Conservation (phyloP, 2,888 invertebrate genomes). For the Chalcosyrphus nemorum region DNA sequence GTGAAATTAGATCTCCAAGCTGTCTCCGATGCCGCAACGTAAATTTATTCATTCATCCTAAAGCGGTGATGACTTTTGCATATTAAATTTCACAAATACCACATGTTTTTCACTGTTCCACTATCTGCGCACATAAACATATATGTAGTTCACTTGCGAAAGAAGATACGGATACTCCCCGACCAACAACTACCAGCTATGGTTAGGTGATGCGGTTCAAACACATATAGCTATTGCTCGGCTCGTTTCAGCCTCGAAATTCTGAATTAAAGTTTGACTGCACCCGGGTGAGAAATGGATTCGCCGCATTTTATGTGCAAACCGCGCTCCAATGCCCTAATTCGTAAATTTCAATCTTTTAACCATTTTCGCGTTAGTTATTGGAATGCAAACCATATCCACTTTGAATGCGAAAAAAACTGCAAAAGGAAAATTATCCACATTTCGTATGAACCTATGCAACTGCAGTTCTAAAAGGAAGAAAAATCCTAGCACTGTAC, state of each 20-base stretch:
- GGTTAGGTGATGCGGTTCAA: constrained; percentile 22
- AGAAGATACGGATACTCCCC: constrained; percentile 35
- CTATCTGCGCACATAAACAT: neutral
- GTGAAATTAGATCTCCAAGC: constrained; percentile 9
- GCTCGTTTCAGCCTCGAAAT: neutral
- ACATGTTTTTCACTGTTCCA: constrained; percentile 23
- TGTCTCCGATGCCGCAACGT: constrained; percentile 7
- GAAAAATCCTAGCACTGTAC: neutral
- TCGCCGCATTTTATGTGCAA: neutral
- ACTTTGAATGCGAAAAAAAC: neutral
- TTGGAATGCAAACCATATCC: neutral
- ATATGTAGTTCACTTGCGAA: constrained; percentile 16
- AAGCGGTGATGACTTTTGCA: constrained; percentile 25
- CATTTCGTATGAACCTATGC: neutral
- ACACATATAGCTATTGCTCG: constrained; percentile 8
- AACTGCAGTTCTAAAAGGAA: neutral
- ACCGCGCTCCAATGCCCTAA: constrained; percentile 12
- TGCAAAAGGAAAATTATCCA: neutral
- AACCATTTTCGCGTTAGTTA: neutral
- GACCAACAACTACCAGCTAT: neutral
- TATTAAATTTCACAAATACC: constrained; percentile 44
- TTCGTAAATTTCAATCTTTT: neutral
- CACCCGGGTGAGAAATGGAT: constrained; percentile 3
- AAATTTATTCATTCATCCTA: constrained; percentile 21
- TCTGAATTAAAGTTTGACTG: constrained; percentile 43